Percentiles rank a stretch among this genome's conserved stretches.
These are phyloP conservation scores for Cataglyphis altisquamis DNA, from an alignment of 2,888 invertebrate species.

Conservation along the genomic window DNA sequence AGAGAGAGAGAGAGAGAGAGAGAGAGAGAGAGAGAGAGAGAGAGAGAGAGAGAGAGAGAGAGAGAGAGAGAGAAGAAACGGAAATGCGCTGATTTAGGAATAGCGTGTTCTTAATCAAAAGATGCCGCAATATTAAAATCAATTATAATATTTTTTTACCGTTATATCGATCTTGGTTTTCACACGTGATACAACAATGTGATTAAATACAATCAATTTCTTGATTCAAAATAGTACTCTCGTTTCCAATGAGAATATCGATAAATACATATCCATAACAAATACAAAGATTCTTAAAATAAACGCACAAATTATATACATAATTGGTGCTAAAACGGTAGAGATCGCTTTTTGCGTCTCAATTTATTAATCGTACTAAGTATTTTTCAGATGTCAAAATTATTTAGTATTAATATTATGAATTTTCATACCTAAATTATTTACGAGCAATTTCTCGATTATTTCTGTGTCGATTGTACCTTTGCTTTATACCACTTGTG, in stretches of 20 bases:
- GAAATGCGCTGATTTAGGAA: neutral
- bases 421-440: slow-evolving; percentile 17
- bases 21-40: too few species aligned
- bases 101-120: neutral
- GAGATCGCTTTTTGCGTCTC: neutral
- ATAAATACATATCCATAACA: neutral
- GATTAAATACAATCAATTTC: neutral
- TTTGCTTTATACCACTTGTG: slow-evolving; percentile 43
- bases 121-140: neutral
- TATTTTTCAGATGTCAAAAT: neutral
- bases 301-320: neutral
- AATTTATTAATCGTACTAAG: neutral
- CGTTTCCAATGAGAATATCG: neutral
- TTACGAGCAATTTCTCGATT: slow-evolving; percentile 55
- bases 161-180: neutral
- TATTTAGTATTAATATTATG: neutral
- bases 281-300: neutral
- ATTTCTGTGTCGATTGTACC: neutral
- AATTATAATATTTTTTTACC: neutral
- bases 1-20: too few species aligned
- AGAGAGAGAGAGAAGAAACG: neutral
- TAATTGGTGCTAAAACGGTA: neutral
- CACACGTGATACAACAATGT: neutral
- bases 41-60: too few species aligned
- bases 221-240: neutral